Percentiles rank a stretch among this genome's conserved stretches.
phyloP scores from a whole-genome alignment of 2,113 vertebrate genomes.

The Elanus axillaris region DNA sequence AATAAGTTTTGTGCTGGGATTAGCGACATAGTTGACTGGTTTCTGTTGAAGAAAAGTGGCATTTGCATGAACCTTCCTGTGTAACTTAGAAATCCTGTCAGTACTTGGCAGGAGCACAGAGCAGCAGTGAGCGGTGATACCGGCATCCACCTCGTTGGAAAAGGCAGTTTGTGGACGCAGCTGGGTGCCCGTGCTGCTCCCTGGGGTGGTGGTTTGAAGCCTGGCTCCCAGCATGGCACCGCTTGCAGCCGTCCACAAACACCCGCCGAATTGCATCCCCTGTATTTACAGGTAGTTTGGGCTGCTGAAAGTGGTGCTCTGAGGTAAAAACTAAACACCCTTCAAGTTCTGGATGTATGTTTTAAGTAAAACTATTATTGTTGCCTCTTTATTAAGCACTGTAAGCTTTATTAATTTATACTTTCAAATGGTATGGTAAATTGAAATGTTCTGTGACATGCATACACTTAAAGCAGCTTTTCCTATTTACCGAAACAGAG shows the following conservation, averaged over 20 bases:
- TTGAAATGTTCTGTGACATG: no score
- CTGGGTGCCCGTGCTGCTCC: rapidly evolving
- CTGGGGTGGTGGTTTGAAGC: not conserved
- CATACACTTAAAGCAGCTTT: no score
- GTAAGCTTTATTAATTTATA: no score
- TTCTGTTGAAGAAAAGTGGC: not conserved
- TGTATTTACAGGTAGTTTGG: not conserved
- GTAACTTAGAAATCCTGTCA: not conserved
- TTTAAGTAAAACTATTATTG: no score
- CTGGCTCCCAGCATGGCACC: rapidly evolving
- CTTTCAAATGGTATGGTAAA: no score
- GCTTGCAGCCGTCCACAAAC: rapidly evolving
- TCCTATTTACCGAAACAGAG: no score
- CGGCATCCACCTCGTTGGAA: rapidly evolving
- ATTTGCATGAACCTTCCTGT: not conserved
- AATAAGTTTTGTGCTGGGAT: not conserved
- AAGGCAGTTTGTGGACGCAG: not conserved
- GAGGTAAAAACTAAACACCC: not conserved
- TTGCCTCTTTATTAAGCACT: no score
- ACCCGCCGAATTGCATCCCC: rapidly evolving
- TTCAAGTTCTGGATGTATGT: no score
- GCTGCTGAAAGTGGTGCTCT: not conserved
- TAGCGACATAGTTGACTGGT: not conserved
- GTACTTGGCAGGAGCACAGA: not conserved
- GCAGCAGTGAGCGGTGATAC: rapidly evolving